Evolutionary conservation across 2,113 vertebrate genomes (phyloP).

Genomic region (Verasper variegatus): DNA sequence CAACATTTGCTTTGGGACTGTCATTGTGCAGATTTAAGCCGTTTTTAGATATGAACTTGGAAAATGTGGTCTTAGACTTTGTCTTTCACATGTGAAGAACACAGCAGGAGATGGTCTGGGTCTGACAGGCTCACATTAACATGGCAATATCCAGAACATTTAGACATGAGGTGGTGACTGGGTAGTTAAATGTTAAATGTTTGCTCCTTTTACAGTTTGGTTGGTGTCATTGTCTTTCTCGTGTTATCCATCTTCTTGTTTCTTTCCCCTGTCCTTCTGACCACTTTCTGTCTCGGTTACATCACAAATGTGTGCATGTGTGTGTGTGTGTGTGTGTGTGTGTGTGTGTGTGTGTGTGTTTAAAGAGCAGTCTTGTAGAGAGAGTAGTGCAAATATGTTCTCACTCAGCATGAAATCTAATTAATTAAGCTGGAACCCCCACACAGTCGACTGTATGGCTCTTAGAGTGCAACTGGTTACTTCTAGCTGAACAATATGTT

Average conservation of each 20-base stretch:
- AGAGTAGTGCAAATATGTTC: conserved; percentile 45
- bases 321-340: conserved; percentile 33
- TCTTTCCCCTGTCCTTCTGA: not conserved
- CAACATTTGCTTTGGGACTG: not conserved
- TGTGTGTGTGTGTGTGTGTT: conserved; percentile 21
- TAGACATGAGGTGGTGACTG: too few species aligned
- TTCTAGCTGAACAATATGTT: conserved; percentile 60
- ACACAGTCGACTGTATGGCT: conserved; percentile 21
- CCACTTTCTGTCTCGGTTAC: conserved; percentile 15
- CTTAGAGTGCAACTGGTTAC: conserved; percentile 36
- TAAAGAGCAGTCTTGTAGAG: conserved; percentile 32
- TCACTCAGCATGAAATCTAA: conserved; percentile 68
- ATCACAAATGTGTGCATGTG: conserved; percentile 13
- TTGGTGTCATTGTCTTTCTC: not conserved
- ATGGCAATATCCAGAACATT: too few species aligned
- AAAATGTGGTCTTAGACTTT: too few species aligned
- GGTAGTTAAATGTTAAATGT: too few species aligned
- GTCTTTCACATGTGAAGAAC: too few species aligned
- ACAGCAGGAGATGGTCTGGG: too few species aligned
- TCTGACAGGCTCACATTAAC: too few species aligned
- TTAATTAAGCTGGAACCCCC: conserved; percentile 60
- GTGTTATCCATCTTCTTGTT: not conserved
- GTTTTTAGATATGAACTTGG: too few species aligned
- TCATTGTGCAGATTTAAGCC: too few species aligned
- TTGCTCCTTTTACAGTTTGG: too few species aligned